Percentiles rank a stretch among this genome's conserved stretches.
These are phyloP conservation scores for Ascidia mentula DNA, from an alignment of 23 tunicate genomes.

Conservation along the genomic window DNA sequence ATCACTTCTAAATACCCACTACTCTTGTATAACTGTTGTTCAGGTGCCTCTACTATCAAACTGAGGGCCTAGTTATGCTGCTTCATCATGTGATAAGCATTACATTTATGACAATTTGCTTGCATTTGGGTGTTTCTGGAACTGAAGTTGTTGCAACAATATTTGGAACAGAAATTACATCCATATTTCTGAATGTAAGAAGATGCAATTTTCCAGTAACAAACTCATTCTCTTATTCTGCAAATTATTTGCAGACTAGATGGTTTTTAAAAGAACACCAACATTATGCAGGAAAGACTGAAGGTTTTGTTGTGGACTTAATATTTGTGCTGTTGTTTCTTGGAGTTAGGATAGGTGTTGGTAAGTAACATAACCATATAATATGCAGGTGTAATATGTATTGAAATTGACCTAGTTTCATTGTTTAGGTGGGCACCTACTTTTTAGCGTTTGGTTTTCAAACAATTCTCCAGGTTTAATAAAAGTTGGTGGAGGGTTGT, in stretches of 20 bases:
- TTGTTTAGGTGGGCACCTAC: conserved; percentile 56
- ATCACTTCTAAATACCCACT: not conserved
- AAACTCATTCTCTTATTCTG: not conserved
- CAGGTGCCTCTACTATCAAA: conserved; percentile 69
- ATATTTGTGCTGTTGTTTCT: conserved; percentile 54
- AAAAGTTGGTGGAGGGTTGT: conserved; percentile 45
- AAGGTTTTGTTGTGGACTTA: conserved; percentile 44
- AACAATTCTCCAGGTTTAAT: conserved; percentile 36
- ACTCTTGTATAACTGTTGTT: not conserved
- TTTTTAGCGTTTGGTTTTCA: conserved; percentile 40
- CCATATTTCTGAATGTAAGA: conserved; percentile 72
- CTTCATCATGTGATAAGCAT: conserved; percentile 74
- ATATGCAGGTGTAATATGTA: not conserved
- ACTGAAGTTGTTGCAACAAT: conserved; percentile 66
- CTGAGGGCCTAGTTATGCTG: conserved; percentile 70
- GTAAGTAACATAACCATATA: conserved; percentile 18
- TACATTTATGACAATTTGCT: conserved; percentile 39
- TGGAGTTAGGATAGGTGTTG: conserved; percentile 56
- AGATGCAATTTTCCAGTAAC: too few relatives aligned
- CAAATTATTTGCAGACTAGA: conserved; percentile 36
- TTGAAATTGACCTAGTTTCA: not conserved
- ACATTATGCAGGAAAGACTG: conserved; percentile 20
- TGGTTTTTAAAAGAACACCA: conserved; percentile 68
- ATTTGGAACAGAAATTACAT: conserved; percentile 76
- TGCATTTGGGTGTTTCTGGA: conserved; percentile 61